Percentiles rank a stretch among this genome's conserved stretches.
Conservation (phyloP, 1,140 invertebrate species). For the Phthorimaea operculella region DNA sequence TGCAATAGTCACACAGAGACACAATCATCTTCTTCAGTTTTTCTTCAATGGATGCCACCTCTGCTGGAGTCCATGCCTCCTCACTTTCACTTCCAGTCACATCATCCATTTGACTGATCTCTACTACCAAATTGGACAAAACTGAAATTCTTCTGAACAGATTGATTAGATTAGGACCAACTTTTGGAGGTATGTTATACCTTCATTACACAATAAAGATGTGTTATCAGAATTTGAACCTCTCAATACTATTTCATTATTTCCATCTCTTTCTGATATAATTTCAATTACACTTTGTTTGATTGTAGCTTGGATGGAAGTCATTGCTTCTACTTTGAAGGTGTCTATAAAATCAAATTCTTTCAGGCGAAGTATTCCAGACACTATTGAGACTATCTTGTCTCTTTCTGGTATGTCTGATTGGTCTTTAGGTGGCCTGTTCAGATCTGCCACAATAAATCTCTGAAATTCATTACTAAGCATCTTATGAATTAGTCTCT, state of each 20-base stretch:
- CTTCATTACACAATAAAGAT: slow-evolving; percentile 78
- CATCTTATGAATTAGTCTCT: slow-evolving; percentile 97
- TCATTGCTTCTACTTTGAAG: slow-evolving; percentile 90
- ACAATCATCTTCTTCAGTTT: slow-evolving; percentile 82
- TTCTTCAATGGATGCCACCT: slow-evolving; percentile 73
- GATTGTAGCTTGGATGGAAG: slow-evolving; percentile 86
- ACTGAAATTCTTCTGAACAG: slow-evolving; percentile 73
- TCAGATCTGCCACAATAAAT: slow-evolving; percentile 92
- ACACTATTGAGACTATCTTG: slow-evolving; percentile 87
- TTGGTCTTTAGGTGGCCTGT: slow-evolving; percentile 79
- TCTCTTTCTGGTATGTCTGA: slow-evolving; percentile 80
- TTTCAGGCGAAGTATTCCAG: slow-evolving; percentile 87
- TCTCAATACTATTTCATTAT: slow-evolving; percentile 72
- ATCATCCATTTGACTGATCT: slow-evolving; percentile 65
- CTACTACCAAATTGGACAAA: slow-evolving; percentile 78
- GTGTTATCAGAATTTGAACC: slow-evolving; percentile 75
- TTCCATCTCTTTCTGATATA: slow-evolving; percentile 74
- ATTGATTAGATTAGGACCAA: slow-evolving; percentile 75
- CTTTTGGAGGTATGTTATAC: slow-evolving; percentile 81
- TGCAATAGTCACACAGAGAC: slow-evolving; percentile 89
- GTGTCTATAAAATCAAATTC: slow-evolving; percentile 89
- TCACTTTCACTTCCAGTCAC: slow-evolving; percentile 71
- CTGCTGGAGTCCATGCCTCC: slow-evolving; percentile 76
- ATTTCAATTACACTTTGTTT: slow-evolving; percentile 90
- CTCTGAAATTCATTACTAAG: slow-evolving; percentile 94